Conservation (phyloP, 2,797 vertebrate genomes). For the Pseudotriccus pelzelni region DNA sequence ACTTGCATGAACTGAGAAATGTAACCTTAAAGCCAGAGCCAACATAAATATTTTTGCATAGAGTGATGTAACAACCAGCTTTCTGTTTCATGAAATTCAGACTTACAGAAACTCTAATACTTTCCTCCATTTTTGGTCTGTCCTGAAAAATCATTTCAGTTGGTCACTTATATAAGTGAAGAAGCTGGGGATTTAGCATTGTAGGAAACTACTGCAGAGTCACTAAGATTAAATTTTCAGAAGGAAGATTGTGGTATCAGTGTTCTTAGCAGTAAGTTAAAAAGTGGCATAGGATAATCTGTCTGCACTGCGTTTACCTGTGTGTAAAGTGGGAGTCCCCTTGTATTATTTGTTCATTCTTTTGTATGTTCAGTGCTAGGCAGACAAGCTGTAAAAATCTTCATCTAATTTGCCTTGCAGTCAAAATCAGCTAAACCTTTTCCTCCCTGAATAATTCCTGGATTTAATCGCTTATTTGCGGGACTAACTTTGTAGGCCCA, state of each 20-base stretch:
- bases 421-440: neutral
- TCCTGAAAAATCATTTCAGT: neutral
- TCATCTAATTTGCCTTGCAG: neutral
- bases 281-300: neutral
- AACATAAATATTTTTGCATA: conserved; percentile 51
- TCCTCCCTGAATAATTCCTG: neutral
- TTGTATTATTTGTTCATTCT: neutral
- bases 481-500: neutral
- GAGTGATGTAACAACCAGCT: conserved; percentile 25
- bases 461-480: neutral
- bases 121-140: neutral
- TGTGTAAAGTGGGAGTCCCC: neutral
- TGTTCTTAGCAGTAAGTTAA: neutral
- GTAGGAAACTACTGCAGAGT: neutral
- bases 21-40: conserved; percentile 38
- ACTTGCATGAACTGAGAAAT: conserved; percentile 46
- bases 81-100: conserved; percentile 25
- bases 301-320: neutral
- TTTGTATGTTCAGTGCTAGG: neutral
- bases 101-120: neutral
- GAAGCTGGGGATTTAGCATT: neutral
- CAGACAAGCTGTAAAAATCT: neutral
- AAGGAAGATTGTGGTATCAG: neutral
- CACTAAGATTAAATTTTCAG: neutral
- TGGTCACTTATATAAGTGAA: accelerated